Base-by-base conservation (phyloP, 1,140 invertebrate genomes). In the Calycopis cecrops region DNA sequence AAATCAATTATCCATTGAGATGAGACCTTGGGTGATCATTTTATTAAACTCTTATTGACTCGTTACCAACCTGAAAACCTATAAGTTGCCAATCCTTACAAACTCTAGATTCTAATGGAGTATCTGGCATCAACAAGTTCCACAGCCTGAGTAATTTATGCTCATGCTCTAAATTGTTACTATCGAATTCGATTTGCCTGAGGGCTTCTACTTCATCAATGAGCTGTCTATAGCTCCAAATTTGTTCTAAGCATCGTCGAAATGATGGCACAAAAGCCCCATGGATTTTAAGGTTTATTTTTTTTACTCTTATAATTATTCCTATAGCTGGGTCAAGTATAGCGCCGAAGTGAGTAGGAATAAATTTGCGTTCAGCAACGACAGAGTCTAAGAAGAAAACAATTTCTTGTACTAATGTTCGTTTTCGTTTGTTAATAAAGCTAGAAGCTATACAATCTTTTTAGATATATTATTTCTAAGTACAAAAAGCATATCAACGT, bases 51-150 rank as follows among this genome's bases (percentile, higher is more conserved):
- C n/a, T n/a, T n/a, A n/a, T n/a, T n/a, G n/a, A n/a, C n/a, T n/a
- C n/a, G n/a, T n/a, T 56, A 66, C 54, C 48, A 48, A 89, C 89
- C 78, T 92, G 91, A 79, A 98, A 99, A 8, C 98, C 98, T 66
- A 99, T 97, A 33, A 95, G 90, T 71, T 96, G 94, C 98, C 98
- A 99, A 69, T 99, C 97, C 70, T 96, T 96, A 4, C 94, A 94
- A 0, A 96, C 90, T 64, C 97, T 87, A 9, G 88, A 79, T 42
- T 92, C 90, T 18, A 98, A 80, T 1, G 83, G 72, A 57, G 91
- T 91, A 60, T 93, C 87, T 1, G 96, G 95, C 90, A 94, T 95
- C 34, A 98, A 82, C 1, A 91, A 77, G 9, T 88, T 85, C 97
- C 97, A 99, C 12, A 99, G 76, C 67, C 92, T 89, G 14, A 94